Evolutionary conservation across 1,140 invertebrate species (phyloP).

Genomic region (Maconellicoccus hirsutus): DNA sequence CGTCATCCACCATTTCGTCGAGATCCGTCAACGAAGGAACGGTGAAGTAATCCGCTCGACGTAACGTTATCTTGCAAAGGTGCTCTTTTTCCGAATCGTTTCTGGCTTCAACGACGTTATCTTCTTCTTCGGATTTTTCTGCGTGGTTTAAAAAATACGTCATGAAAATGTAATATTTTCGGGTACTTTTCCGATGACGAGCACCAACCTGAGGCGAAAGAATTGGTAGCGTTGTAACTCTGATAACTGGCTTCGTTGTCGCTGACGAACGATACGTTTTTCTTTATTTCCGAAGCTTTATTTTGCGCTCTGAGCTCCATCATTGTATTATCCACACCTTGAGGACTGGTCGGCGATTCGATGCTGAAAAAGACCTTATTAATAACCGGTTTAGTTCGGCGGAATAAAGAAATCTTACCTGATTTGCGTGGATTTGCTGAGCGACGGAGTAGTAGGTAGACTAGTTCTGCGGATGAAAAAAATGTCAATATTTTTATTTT

Average conservation of each 20-base stretch:
- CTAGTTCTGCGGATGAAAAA: background rate
- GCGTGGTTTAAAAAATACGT: background rate
- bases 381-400: no score
- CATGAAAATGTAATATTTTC: no score
- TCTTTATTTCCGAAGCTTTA: background rate
- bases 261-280: background rate
- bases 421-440: background rate
- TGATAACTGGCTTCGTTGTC: background rate
- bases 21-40: constrained; percentile 69
- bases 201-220: background rate
- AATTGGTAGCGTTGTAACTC: background rate
- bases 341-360: background rate
- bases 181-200: no score
- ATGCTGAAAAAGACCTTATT: background rate
- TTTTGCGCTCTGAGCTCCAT: background rate
- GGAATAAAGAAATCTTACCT: no score
- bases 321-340: background rate
- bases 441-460: background rate
- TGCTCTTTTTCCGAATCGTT: background rate
- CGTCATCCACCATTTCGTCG: constrained; percentile 45
- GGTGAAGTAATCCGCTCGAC: constrained; percentile 74
- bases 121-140: background rate
- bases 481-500: background rate
- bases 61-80: constrained; percentile 42
- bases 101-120: background rate